Evolutionary conservation across 2,113 vertebrate genomes (phyloP).

Genomic region (Thymallus thymallus): DNA sequence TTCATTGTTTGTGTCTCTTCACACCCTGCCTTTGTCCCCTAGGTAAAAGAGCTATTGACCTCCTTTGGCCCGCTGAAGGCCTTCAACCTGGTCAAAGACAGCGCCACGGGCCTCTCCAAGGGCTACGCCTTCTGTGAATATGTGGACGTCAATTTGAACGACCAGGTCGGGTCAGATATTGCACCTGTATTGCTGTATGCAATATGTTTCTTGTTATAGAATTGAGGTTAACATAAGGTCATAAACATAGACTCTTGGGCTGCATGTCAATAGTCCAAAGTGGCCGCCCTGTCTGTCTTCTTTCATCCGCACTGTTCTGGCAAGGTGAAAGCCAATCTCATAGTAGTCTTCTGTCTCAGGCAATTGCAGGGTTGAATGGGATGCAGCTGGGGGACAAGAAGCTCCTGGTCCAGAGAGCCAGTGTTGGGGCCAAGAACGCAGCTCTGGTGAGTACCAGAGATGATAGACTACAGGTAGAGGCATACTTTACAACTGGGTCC

Average conservation of each 20-base stretch:
- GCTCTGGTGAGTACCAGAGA: conserved; percentile 77
- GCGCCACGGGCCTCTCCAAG: conserved; percentile 88
- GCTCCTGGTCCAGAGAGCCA: conserved; percentile 89
- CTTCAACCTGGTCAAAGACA: conserved; percentile 93
- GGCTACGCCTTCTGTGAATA: conserved; percentile 96
- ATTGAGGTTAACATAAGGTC: too few species aligned
- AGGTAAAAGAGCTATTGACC: conserved; percentile 91
- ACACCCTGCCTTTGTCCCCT: too few species aligned
- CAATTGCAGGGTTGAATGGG: conserved; percentile 88
- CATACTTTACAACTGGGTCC: too few species aligned
- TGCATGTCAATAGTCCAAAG: too few species aligned
- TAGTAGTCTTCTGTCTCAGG: conserved; percentile 59
- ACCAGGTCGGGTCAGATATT: conserved; percentile 76
- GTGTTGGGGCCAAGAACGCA: conserved; percentile 91
- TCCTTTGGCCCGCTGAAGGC: conserved; percentile 91
- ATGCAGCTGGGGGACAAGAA: conserved; percentile 96
- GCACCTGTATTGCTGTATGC: too few species aligned
- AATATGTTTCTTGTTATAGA: too few species aligned
- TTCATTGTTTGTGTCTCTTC: not conserved
- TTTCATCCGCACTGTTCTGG: too few species aligned
- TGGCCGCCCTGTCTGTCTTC: too few species aligned
- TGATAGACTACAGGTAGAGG: conserved; percentile 10
- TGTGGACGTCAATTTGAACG: conserved; percentile 89
- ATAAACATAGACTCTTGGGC: too few species aligned
- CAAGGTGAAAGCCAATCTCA: too few species aligned